Conservation (phyloP, 2,113 vertebrate species). For the Seriola rivoliana region DNA sequence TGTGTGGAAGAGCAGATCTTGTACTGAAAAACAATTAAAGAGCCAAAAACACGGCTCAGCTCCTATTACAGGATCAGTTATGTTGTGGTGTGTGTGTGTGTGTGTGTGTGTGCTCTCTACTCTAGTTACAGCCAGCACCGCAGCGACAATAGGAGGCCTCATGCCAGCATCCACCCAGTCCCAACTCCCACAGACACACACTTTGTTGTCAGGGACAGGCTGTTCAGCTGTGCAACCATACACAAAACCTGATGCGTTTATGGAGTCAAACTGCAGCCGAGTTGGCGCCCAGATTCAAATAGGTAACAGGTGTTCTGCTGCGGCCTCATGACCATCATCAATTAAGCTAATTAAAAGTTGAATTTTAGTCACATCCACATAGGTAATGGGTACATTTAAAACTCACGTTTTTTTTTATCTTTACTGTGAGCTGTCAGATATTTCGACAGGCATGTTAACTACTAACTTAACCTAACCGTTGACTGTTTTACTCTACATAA, state of each 20-base stretch:
- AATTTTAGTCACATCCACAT: not conserved
- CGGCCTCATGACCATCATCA: not conserved
- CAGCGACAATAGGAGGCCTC: slow-evolving; percentile 51
- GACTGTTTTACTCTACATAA: not conserved
- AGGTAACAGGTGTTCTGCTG: slow-evolving; percentile 26
- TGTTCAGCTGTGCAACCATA: slow-evolving; percentile 10
- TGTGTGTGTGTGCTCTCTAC: slow-evolving; percentile 11
- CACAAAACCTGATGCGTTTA: slow-evolving; percentile 29
- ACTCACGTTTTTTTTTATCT: too few relatives aligned
- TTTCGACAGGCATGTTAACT: not conserved
- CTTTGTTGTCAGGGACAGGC: slow-evolving; percentile 5
- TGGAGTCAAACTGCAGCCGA: not conserved
- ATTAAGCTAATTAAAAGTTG: not conserved
- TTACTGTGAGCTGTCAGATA: too few relatives aligned
- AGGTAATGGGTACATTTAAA: too few relatives aligned
- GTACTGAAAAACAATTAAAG: slow-evolving; percentile 39
- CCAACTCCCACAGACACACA: slow-evolving; percentile 11
- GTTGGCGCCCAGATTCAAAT: slow-evolving; percentile 47
- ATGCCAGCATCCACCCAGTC: slow-evolving; percentile 38
- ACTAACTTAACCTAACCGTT: too few relatives aligned
- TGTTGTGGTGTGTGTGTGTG: slow-evolving; percentile 4
- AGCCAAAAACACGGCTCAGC: slow-evolving; percentile 12
- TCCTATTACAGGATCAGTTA: slow-evolving; percentile 54
- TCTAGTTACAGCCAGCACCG: slow-evolving; percentile 56
- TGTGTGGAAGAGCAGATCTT: not conserved